Conservation (phyloP, 2,797 vertebrate species). For the Pachyuromys duprasi region DNA sequence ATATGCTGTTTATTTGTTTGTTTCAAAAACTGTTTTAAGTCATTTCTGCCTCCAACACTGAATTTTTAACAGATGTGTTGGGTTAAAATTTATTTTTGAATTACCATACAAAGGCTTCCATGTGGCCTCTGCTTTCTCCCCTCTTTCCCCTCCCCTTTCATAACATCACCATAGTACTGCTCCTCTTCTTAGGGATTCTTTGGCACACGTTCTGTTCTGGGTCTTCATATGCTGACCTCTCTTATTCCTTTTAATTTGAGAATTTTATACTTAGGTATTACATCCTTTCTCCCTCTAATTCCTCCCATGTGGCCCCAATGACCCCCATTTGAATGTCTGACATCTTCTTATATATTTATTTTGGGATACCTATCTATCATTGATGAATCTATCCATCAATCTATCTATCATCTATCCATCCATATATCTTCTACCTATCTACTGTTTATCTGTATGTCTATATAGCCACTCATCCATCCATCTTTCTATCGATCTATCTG, state of each 20-base stretch:
- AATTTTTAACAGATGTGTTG: not conserved
- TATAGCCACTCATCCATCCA: not conserved
- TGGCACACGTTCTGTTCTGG: not conserved
- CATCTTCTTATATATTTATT: not conserved
- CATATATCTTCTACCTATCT: not conserved
- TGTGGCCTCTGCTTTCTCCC: not conserved
- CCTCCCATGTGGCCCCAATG: not conserved
- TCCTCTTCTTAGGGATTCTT: not conserved
- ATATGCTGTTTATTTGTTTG: not conserved
- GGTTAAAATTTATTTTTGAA: not conserved
- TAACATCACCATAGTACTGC: too few relatives aligned
- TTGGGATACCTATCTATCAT: not conserved
- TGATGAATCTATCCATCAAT: not conserved
- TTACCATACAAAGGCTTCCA: not conserved
- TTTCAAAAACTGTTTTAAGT: not conserved
- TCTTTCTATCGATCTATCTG: not conserved
- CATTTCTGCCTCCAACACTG: not conserved
- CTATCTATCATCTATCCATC: not conserved
- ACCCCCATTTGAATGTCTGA: not conserved
- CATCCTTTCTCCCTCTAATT: not conserved
- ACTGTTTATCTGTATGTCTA: not conserved
- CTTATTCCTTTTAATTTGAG: not conserved
- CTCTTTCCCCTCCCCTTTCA: not conserved
- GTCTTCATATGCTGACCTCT: not conserved
- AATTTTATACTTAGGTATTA: not conserved